phyloP scores from a whole-genome alignment of 2,113 vertebrate species.

The Callaeas wilsoni region DNA sequence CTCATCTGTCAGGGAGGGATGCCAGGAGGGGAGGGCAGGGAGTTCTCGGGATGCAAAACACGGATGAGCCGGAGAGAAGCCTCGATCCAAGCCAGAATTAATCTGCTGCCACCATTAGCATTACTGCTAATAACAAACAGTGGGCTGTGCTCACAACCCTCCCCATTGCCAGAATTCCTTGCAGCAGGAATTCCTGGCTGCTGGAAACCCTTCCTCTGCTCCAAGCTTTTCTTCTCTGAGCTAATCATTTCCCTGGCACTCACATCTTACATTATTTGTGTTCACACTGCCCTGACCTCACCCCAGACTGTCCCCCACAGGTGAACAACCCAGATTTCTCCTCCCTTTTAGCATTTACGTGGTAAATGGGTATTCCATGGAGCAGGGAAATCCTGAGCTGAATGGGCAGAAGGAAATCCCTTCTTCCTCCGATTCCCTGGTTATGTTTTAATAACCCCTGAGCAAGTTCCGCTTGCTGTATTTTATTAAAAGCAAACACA shows the following conservation, averaged over 20 bases:
- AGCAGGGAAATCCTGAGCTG: not conserved
- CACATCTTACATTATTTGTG: not conserved
- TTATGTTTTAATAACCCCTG: not conserved
- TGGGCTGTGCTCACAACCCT: not conserved
- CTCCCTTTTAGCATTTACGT: not conserved
- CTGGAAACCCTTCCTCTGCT: not conserved
- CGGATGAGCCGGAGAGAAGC: not conserved
- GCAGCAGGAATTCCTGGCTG: not conserved
- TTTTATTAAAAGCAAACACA: constrained; percentile 41
- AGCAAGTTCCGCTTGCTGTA: not conserved
- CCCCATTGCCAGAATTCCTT: not conserved
- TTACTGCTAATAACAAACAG: not conserved
- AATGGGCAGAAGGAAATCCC: not conserved
- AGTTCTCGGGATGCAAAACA: not conserved
- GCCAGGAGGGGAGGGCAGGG: not conserved
- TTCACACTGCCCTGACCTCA: not conserved
- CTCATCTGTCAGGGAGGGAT: not conserved
- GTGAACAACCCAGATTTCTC: not conserved
- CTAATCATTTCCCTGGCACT: not conserved
- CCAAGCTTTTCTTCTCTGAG: not conserved
- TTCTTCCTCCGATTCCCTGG: not conserved
- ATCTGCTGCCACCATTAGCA: not conserved
- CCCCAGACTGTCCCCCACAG: not conserved
- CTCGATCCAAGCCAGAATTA: not conserved
- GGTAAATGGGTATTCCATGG: not conserved